Evolutionary conservation across 2,888 invertebrate genomes (phyloP).

Genomic region (Dione juno): DNA sequence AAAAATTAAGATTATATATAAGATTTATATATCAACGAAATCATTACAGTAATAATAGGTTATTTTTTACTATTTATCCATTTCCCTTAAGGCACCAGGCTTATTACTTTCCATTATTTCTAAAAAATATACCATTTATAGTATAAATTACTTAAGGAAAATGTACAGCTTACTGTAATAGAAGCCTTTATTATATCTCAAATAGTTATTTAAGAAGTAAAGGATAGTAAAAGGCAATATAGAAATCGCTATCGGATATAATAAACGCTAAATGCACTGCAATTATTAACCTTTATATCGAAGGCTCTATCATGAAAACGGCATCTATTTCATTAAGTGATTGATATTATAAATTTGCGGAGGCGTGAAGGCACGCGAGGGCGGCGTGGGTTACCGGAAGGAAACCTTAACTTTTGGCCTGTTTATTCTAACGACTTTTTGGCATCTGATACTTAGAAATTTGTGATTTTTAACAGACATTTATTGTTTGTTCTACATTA

Average conservation of each 20-base stretch:
- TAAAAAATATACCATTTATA: background rate
- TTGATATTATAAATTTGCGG: constrained; percentile 64
- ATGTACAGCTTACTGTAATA: constrained; percentile 9
- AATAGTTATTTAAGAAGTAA: constrained; percentile 28
- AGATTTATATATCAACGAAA: no score
- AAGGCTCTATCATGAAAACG: constrained; percentile 61
- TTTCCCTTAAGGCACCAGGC: no score
- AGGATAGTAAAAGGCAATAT: constrained; percentile 29
- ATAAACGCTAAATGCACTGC: constrained; percentile 42
- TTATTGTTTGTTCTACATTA: constrained; percentile 10
- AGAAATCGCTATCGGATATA: constrained; percentile 37
- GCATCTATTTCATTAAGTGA: constrained; percentile 65
- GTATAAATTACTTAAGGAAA: constrained; percentile 6
- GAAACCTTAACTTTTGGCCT: constrained; percentile 66
- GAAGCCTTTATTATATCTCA: constrained; percentile 24
- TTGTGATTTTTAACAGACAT: constrained; percentile 15
- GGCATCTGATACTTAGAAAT: constrained; percentile 29
- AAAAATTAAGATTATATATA: no score
- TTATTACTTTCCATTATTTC: background rate
- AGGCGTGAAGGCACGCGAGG: constrained; percentile 62
- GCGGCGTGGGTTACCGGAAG: constrained; percentile 78
- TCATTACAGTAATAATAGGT: no score
- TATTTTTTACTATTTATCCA: no score
- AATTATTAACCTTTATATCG: constrained; percentile 43
- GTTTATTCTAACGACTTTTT: constrained; percentile 46